Base-by-base conservation (phyloP, 1,140 invertebrate genomes). In the Lasioglossum baleicum region DNA sequence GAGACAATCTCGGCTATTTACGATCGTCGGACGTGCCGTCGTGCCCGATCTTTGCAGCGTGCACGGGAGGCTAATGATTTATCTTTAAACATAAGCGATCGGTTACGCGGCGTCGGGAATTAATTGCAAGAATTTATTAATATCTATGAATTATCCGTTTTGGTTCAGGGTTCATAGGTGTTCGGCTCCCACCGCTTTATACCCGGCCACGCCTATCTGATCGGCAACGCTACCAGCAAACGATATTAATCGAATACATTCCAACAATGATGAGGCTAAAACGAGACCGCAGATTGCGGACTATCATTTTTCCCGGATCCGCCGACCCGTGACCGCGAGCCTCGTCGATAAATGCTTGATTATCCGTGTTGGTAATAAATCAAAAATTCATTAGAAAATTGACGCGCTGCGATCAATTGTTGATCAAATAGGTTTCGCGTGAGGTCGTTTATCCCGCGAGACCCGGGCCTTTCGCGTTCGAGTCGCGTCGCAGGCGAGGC, bases 81-180 rank as follows among this genome's bases (percentile, higher is more conserved):
- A 79, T 79, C 69, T 79, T 73, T 72, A 73, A 65, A 66, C 51
- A 65, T 73, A 79, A 79, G 69, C 48, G 76, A 73, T 63, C 76
- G 51, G 40, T 79, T 79, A 35, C 69, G 40, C 48, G 48, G 48
- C 20, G 69, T n/a, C 48, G 48, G 42, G 61, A 56, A 73, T 73
- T 79, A 79, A 79, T 79, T 48, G 69, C 61, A 65, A 48, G 69
- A 73, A 79, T 79, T 73, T 79, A 79, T 79, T 79, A 79, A 79
- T 79, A 79, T 79, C 76, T 79, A 79, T 79, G 69, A 79, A 79
- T 79, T 72, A 79, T 88, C 74, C 86, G 83, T 75, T 86, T 81
- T 76, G 83, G 84, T 84, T 88, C 83, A 88, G 83, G 77, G 84
- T 88, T 88, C 80, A 53, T 71, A 67, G 63, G 75, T 80, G 83